These are phyloP conservation scores for Agelas oroides DNA, from an alignment of 37 sponge, comb jelly and placozoan species.

Conservation along the genomic window DNA sequence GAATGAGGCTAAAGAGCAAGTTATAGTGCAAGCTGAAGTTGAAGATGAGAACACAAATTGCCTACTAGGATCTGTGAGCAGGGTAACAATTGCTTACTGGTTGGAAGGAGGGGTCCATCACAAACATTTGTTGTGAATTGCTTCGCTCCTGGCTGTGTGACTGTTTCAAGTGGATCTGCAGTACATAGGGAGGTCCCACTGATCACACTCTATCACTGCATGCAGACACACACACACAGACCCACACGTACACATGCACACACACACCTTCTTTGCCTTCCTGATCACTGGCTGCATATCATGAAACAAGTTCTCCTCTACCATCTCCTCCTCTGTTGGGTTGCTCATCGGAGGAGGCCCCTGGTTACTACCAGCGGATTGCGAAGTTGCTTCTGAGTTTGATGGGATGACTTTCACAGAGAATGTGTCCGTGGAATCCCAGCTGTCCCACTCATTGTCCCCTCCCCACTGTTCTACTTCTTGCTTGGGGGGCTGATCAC, in stretches of 20 bases:
- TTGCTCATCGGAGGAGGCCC: too few species aligned
- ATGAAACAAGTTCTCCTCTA: conserved; percentile 27
- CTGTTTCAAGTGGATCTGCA: conserved; percentile 10
- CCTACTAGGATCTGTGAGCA: too few species aligned
- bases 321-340: neutral
- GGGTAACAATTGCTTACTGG: too few species aligned
- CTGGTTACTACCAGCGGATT: neutral
- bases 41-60: too few species aligned
- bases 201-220: too few species aligned
- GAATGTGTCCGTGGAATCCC: conserved; percentile 41
- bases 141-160: conserved; percentile 1
- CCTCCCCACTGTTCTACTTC: neutral
- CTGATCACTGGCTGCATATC: conserved; percentile 62
- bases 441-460: conserved; percentile 29
- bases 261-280: conserved; percentile 42
- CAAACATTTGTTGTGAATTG: conserved; percentile 26
- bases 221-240: too few species aligned
- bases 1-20: too few species aligned
- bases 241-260: too few species aligned
- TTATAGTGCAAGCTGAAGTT: too few species aligned
- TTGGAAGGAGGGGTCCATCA: conserved; percentile 22
- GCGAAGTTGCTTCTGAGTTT: neutral
- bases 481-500: too few species aligned
- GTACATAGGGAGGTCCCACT: neutral
- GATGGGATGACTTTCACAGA: conserved; percentile 43